phyloP scores from a whole-genome alignment of 2,888 invertebrate species.

The Hydropsyche betteni region DNA sequence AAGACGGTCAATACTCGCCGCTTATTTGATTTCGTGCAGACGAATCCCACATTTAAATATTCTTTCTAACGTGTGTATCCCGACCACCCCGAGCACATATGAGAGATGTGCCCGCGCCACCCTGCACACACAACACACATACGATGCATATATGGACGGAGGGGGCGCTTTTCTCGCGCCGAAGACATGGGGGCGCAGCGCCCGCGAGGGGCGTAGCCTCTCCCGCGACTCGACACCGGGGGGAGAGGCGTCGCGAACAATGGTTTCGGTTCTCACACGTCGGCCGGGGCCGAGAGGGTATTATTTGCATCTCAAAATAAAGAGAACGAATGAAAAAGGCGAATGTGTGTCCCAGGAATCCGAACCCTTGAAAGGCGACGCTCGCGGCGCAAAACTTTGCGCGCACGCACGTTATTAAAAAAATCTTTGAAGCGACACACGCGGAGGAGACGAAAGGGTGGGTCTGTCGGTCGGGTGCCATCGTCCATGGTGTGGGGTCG shows the following conservation, averaged over 20 bases:
- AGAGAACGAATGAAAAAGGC: constrained; percentile 65
- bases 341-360: constrained; percentile 48
- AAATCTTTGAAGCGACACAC: constrained; percentile 32
- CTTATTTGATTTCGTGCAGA: constrained; percentile 9
- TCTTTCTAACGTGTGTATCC: constrained; percentile 17
- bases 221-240: constrained; percentile 49
- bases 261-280: constrained; percentile 70
- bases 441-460: neutral
- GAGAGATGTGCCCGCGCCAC: constrained; percentile 8
- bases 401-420: constrained; percentile 52
- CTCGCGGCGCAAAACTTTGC: constrained; percentile 63
- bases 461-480: too few relatives aligned
- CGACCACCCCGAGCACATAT: neutral
- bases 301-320: constrained; percentile 71
- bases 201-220: constrained; percentile 37
- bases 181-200: constrained; percentile 33
- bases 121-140: too few relatives aligned
- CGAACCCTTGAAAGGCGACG: constrained; percentile 63
- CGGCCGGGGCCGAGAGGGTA: constrained; percentile 60
- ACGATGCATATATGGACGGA: neutral
- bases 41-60: constrained; percentile 24
- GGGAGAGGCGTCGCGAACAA: constrained; percentile 61
- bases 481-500: too few relatives aligned
- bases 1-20: constrained; percentile 15
- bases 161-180: neutral